These are phyloP conservation scores for Tapera naevia DNA, from an alignment of 2,797 vertebrate genomes.

Conservation along the genomic window DNA sequence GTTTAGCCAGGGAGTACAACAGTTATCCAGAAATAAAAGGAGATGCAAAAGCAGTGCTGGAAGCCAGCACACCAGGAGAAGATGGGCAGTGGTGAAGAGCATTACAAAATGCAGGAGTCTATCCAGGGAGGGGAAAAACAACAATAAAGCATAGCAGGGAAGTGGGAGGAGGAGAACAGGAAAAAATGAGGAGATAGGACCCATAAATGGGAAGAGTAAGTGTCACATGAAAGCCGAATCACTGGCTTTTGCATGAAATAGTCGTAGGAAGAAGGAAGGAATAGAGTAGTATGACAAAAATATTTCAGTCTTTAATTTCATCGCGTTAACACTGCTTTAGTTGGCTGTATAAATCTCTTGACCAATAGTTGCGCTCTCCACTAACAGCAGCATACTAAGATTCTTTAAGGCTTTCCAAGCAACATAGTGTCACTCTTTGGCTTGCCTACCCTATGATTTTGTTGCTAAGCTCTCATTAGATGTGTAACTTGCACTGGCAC, in stretches of 20 bases:
- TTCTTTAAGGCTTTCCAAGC: constrained; percentile 7
- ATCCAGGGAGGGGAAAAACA: neutral
- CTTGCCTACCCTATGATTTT: neutral
- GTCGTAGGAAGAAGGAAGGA: neutral
- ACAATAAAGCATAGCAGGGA: neutral
- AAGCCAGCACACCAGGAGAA: neutral
- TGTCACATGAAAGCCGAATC: neutral
- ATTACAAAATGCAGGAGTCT: neutral
- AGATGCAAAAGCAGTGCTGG: neutral
- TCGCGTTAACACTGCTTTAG: neutral
- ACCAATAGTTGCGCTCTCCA: neutral
- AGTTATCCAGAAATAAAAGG: neutral
- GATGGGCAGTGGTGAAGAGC: neutral
- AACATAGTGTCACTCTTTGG: neutral
- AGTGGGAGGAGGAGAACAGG: neutral
- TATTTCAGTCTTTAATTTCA: neutral
- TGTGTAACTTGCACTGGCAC: neutral
- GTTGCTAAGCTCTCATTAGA: neutral
- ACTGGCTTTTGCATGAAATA: neutral
- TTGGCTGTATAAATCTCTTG: neutral
- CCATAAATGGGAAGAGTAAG: neutral
- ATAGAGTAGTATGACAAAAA: neutral
- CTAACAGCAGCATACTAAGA: neutral
- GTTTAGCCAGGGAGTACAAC: neutral
- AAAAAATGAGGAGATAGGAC: neutral